A percentile compares a stretch with the other conserved stretches of the same genome.
Conservation (phyloP, 2,113 vertebrate genomes). For the Notarius quadriscutis region DNA sequence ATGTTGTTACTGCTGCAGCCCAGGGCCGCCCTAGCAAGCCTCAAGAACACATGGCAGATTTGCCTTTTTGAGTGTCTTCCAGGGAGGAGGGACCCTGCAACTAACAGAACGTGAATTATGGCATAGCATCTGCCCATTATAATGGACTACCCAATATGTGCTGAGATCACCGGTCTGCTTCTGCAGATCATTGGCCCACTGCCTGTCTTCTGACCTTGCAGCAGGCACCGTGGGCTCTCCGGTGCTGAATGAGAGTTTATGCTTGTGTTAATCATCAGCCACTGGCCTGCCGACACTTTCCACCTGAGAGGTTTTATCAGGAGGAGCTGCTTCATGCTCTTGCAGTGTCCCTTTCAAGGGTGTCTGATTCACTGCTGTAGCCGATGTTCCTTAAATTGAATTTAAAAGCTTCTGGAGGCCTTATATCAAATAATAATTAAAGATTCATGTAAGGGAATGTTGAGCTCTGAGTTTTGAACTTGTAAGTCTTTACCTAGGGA, state of each 20-base stretch:
- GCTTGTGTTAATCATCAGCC: conserved; percentile 55
- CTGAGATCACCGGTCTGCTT: conserved; percentile 27
- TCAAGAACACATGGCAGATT: conserved; percentile 66
- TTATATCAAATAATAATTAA: not conserved
- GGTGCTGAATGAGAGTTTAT: conserved; percentile 66
- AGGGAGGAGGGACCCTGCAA: conserved; percentile 60
- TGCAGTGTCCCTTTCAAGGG: conserved; percentile 15
- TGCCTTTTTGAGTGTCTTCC: conserved; percentile 61
- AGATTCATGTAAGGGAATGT: not conserved
- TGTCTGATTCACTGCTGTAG: conserved; percentile 3
- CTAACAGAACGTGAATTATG: conserved; percentile 40
- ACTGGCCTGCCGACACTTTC: conserved; percentile 42
- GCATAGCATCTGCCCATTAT: conserved; percentile 30
- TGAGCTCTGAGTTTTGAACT: not conserved
- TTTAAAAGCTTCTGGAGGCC: not conserved
- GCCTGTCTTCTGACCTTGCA: conserved; percentile 68
- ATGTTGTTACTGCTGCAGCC: conserved; percentile 75
- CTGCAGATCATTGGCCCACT: conserved; percentile 55
- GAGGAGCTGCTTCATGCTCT: conserved; percentile 5
- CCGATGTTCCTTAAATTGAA: not conserved
- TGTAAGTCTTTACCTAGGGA: not conserved
- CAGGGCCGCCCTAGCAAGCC: conserved; percentile 68
- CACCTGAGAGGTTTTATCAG: conserved; percentile 35
- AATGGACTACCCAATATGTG: conserved; percentile 4
- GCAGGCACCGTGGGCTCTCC: conserved; percentile 57